These are phyloP conservation scores for Mactra quadrangularis DNA, from an alignment of 1,140 invertebrate species.

Conservation along the genomic window DNA sequence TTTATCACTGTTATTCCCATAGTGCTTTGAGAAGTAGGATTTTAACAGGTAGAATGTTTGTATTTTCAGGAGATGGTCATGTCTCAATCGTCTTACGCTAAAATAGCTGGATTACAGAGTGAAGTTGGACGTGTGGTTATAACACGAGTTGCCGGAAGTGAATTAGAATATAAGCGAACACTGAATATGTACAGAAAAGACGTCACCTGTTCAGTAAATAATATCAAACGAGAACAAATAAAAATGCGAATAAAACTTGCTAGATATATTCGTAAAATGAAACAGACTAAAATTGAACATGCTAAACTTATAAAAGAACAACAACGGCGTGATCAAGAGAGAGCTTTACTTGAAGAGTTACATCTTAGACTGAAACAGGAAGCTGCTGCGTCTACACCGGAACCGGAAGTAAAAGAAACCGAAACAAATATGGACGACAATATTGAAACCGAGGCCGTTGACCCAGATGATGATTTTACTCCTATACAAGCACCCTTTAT, in stretches of 20 bases:
- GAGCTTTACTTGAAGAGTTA: slow-evolving; percentile 48
- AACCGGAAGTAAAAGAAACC: slow-evolving; percentile 20
- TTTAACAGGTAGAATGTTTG: no score
- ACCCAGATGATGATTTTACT: background rate
- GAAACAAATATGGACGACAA: background rate
- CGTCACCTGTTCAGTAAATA: slow-evolving; percentile 45
- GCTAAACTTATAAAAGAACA: slow-evolving; percentile 49
- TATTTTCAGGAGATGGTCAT: slow-evolving; percentile 49
- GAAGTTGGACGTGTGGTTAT: slow-evolving; percentile 54
- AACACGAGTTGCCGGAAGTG: slow-evolving; percentile 58
- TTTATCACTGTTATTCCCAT: no score
- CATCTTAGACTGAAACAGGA: slow-evolving; percentile 53
- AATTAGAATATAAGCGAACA: slow-evolving; percentile 57
- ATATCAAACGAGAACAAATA: slow-evolving; percentile 55
- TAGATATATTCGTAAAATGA: slow-evolving; percentile 45
- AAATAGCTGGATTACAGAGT: slow-evolving; percentile 56
- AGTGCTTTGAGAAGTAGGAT: no score
- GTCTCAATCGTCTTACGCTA: slow-evolving; percentile 55
- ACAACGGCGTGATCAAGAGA: slow-evolving; percentile 29
- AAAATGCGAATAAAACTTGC: slow-evolving; percentile 48
- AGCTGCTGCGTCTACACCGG: slow-evolving; percentile 52
- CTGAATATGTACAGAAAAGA: slow-evolving; percentile 58
- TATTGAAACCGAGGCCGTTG: background rate
- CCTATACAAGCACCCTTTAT: background rate
- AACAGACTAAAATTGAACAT: slow-evolving; percentile 46